Conservation (phyloP, 2,113 vertebrate genomes). For the Scopus umbretta region DNA sequence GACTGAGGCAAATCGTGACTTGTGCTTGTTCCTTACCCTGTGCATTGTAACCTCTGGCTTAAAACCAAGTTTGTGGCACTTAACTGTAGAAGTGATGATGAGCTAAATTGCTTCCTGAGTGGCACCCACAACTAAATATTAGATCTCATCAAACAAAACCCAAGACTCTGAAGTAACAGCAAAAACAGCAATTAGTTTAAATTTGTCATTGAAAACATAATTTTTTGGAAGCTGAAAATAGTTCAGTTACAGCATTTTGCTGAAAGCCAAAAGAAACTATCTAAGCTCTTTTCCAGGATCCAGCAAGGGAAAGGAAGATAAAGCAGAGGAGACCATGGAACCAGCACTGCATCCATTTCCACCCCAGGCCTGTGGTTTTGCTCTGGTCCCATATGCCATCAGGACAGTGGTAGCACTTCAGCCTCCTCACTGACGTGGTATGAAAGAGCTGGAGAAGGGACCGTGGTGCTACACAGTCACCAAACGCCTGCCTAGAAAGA, state of each 20-base stretch:
- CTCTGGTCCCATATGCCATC: background rate
- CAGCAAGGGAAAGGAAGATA: background rate
- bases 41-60: background rate
- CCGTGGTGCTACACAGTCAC: background rate
- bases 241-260: background rate
- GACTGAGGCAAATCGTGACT: background rate
- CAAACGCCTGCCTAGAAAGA: background rate
- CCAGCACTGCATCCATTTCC: background rate
- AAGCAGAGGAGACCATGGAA: background rate
- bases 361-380: background rate
- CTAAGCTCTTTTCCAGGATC: background rate
- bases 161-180: background rate
- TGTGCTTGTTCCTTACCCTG: background rate
- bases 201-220: slow-evolving; percentile 1
- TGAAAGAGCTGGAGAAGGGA: background rate
- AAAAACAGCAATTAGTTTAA: slow-evolving; percentile 27
- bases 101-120: slow-evolving; percentile 4
- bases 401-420: rapidly evolving
- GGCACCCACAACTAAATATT: slow-evolving; percentile 24
- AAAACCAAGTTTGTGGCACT: background rate
- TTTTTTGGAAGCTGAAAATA: slow-evolving; percentile 15
- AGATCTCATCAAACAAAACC: background rate
- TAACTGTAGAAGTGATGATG: background rate
- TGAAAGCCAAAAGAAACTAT: background rate
- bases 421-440: background rate